phyloP scores from a whole-genome alignment of 2,113 vertebrate genomes.

The Leptodactylus fuscus region DNA sequence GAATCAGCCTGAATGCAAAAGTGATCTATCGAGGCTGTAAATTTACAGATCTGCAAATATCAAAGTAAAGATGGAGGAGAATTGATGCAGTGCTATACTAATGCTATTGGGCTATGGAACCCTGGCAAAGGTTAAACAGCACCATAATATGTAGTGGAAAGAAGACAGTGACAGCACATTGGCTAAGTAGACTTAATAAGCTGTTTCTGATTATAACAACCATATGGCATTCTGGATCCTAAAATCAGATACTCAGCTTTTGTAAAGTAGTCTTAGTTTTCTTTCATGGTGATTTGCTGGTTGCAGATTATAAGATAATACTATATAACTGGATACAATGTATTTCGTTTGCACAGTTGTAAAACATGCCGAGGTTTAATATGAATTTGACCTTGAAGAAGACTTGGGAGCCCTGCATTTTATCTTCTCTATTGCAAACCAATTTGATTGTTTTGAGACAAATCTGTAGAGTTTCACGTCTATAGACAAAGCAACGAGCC shows the following conservation, averaged over 20 bases:
- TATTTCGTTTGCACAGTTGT: slow-evolving; percentile 5
- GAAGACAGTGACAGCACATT: slow-evolving; percentile 6
- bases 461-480: too few relatives aligned
- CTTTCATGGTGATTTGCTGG: not conserved
- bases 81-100: not conserved
- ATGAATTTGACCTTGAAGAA: not conserved
- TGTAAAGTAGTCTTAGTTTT: not conserved
- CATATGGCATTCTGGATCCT: slow-evolving; percentile 22
- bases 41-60: not conserved
- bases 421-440: not conserved
- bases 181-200: not conserved
- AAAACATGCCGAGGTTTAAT: not conserved
- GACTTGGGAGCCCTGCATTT: too few relatives aligned
- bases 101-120: not conserved
- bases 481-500: too few relatives aligned
- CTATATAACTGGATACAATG: not conserved
- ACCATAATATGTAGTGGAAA: slow-evolving; percentile 2
- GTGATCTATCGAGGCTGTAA: not conserved
- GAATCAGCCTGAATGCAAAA: not conserved
- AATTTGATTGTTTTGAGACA: too few relatives aligned
- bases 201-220: slow-evolving; percentile 33
- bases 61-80: not conserved
- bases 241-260: slow-evolving; percentile 8
- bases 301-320: not conserved
- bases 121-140: not conserved